Conservation (phyloP, 2,113 vertebrate species). For the Leptosomus discolor region DNA sequence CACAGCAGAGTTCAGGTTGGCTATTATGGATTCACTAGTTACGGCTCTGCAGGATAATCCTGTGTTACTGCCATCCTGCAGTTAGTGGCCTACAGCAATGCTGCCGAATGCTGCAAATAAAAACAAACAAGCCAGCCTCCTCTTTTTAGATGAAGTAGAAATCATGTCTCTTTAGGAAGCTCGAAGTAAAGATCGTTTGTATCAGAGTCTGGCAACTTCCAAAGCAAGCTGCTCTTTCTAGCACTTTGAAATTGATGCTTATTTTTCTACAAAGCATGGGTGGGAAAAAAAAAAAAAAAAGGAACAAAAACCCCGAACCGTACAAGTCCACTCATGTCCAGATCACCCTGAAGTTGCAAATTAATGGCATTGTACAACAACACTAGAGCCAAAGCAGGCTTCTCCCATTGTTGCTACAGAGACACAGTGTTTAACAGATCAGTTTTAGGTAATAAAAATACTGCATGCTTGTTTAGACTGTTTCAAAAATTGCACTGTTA, state of each 20-base stretch:
- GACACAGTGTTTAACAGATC: not conserved
- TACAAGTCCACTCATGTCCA: not conserved
- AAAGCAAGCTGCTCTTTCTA: constrained; percentile 32
- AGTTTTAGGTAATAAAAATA: not conserved
- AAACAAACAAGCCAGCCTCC: constrained; percentile 63
- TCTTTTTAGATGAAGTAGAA: constrained; percentile 33
- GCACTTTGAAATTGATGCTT: not conserved
- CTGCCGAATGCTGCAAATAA: constrained; percentile 59
- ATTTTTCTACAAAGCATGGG: constrained; percentile 28
- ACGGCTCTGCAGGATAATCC: constrained; percentile 66
- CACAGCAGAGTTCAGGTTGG: constrained; percentile 59
- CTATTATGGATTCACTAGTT: constrained; percentile 47
- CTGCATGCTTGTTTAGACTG: not conserved
- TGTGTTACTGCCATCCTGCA: constrained; percentile 61
- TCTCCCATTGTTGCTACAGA: not conserved
- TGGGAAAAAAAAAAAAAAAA: not conserved
- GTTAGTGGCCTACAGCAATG: constrained; percentile 60
- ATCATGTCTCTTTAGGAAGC: constrained; percentile 48
- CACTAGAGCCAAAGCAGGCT: not conserved
- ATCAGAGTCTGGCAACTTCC: not conserved
- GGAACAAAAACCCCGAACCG: not conserved
- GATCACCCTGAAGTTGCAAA: not conserved
- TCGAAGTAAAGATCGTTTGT: constrained; percentile 36
- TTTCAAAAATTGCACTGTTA: not conserved
- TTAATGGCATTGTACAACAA: constrained; percentile 15